Conservation (phyloP, 1,140 invertebrate genomes). For the Bombyx mandarina region DNA sequence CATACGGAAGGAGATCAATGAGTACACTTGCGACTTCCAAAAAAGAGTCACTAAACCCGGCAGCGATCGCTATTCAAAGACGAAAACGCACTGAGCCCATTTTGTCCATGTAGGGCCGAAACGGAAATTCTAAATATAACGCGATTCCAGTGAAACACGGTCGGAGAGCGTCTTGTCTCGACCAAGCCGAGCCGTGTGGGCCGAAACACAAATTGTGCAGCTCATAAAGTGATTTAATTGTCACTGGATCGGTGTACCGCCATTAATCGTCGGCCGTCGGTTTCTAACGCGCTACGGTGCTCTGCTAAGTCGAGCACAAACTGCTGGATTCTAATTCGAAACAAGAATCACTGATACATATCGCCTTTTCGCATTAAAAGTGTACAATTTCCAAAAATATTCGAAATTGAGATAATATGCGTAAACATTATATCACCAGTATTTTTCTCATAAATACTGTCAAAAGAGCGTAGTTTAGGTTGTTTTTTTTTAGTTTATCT, state of each 20-base stretch:
- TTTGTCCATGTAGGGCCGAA: slow-evolving; percentile 53
- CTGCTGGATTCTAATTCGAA: too few relatives aligned
- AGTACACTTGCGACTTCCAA: background rate
- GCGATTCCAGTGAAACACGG: slow-evolving; percentile 53
- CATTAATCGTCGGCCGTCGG: slow-evolving; percentile 29
- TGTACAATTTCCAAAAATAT: too few relatives aligned
- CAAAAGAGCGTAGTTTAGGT: too few relatives aligned
- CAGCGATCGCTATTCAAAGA: slow-evolving; percentile 9
- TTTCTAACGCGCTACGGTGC: background rate
- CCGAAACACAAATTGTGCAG: slow-evolving; percentile 29
- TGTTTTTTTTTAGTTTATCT: too few relatives aligned
- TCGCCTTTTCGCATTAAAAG: too few relatives aligned
- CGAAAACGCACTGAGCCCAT: slow-evolving; percentile 45
- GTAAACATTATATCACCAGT: too few relatives aligned
- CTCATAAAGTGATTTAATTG: slow-evolving; percentile 62
- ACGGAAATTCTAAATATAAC: slow-evolving; percentile 68
- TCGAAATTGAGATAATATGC: too few relatives aligned
- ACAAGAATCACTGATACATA: too few relatives aligned
- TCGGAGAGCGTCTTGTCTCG: slow-evolving; percentile 31
- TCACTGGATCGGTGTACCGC: slow-evolving; percentile 25
- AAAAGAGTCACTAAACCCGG: too few relatives aligned
- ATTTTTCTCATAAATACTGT: too few relatives aligned
- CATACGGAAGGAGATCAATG: slow-evolving; percentile 3
- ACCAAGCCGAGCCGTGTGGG: slow-evolving; percentile 46
- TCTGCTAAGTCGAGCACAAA: too few relatives aligned